Evolutionary conservation across 2,888 invertebrate species (phyloP), one percentile per base, ranked within the genome.

Genomic region (Calliphora vomitoria): DNA sequence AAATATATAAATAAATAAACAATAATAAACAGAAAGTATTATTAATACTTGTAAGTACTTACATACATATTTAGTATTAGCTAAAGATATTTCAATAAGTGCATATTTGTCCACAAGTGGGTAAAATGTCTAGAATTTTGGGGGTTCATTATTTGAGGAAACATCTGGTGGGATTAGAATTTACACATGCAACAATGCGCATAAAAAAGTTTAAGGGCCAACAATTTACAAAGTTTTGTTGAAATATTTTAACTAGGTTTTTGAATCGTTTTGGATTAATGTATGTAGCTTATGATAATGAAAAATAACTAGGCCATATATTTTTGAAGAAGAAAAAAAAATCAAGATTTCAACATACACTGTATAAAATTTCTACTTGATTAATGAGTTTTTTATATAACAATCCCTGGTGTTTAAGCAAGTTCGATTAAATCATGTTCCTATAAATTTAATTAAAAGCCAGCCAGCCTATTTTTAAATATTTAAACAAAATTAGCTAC

Each of bases 71-170:
- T 25, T 25, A 35, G 18, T 47, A 74, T 79, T 79, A 68, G 78
- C 72, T 38, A 62, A 74, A 74, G 50, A 31, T 85, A 35, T 75
- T 75, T 55, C 8, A 58, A 58, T 18, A 58, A 47, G 11, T 44
- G 25, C 64, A 44, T 44, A 44, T 64, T 68, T 62, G 31, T 35
- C 20, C 55, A 71, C 80, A 87, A 87, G 83, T 71, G 80, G 66
- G 11, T 76, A 20, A 20, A 55, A 0, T 10, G 1, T n/a, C n/a
- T 55, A 20, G 1, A 55, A 55, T 50, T 50, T 50, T 15, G 6
- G 13, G 50, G n/a, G n/a, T 6, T 50, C 13, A n/a, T 50, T 44
- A 55, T 53, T 64, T 53, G 15, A 11, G 15, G 20, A 62, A 55
- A 69, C 79, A 79, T 58, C 64, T 72, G 53, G 6, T 38, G 8